These are phyloP conservation scores for Chironomus tentans DNA, from an alignment of 2,888 invertebrate genomes.

Conservation along the genomic window DNA sequence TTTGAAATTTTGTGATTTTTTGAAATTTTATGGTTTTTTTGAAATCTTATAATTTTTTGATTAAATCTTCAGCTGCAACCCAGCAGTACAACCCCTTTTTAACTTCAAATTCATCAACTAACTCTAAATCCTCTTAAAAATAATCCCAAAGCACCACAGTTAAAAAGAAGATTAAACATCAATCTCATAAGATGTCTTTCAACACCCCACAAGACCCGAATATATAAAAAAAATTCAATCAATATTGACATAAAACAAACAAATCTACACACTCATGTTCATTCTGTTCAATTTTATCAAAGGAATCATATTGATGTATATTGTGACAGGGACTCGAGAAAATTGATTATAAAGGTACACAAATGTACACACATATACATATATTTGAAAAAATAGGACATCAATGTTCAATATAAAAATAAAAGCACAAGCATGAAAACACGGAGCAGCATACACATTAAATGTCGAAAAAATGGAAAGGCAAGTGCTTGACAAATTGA, in stretches of 20 bases:
- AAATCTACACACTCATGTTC: not conserved
- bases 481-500: slow-evolving; percentile 27
- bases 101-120: too few species aligned
- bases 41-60: too few species aligned
- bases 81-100: too few species aligned
- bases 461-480: not conserved
- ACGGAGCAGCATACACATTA: not conserved
- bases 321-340: slow-evolving; percentile 1
- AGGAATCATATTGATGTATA: too few species aligned
- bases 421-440: slow-evolving; percentile 6
- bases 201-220: not conserved
- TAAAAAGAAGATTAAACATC: not conserved
- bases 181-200: not conserved
- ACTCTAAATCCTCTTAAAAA: too few species aligned
- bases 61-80: too few species aligned
- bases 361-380: not conserved
- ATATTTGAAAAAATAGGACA: not conserved
- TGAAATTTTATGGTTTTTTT: too few species aligned
- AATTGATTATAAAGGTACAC: slow-evolving; percentile 24
- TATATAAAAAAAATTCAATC: not conserved
- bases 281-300: too few species aligned
- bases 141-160: too few species aligned
- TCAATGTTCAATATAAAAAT: not conserved
- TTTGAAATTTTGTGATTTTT: too few species aligned
- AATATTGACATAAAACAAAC: slow-evolving; percentile 26